Evolutionary conservation across 2,797 vertebrate genomes (phyloP), one percentile per base, ranked within the genome.

Genomic region (Mormyrus hasselquistii): DNA sequence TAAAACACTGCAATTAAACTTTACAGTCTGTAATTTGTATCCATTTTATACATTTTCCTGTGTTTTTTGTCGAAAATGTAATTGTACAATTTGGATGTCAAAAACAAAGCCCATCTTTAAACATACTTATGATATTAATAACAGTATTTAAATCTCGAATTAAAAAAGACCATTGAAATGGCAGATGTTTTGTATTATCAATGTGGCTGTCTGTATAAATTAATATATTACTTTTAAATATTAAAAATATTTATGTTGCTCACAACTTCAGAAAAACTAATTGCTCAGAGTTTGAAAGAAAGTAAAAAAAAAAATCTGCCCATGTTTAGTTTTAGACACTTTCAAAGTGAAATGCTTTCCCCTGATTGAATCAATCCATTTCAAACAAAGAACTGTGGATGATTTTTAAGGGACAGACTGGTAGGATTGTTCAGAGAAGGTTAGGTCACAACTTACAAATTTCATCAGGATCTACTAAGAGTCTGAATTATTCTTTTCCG

Each of bases 1-100:
- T 96, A 95, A 95, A 95, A 95, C 93, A 94, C 94, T 94, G 95
- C 65, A 73, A 44, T 44, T 44, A 79, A 79, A 79, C 14, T 79
- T 44, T 79, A 79, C 34, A 47, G 16, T 79, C 14, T n/a, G 94
- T 95, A 93, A 94, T 93, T 95, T 95, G 94, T 38, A 69, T 87
- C 53, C 14, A n/a, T 86, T 83, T 85, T 85, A 22, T 65, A 44
- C 6, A 22, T 22, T 4, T 44, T 12, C 34, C 38, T 87, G 14
- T 69, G 2, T 49, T 52, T 59, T 87, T 86, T 34, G 38, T 55
- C 2, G 2, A 79, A 44, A 41, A 44, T n/a, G 41, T 41, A 19
- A 79, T 14, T 79, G 38, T 44, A n/a, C 5, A 12, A 41, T 69
- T 34, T 34, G 38, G 14, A 44, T 79, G 73, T 79, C 73, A 79